These are phyloP conservation scores for Stictonetta naevosa DNA, from an alignment of 2,113 vertebrate species.

Conservation along the genomic window DNA sequence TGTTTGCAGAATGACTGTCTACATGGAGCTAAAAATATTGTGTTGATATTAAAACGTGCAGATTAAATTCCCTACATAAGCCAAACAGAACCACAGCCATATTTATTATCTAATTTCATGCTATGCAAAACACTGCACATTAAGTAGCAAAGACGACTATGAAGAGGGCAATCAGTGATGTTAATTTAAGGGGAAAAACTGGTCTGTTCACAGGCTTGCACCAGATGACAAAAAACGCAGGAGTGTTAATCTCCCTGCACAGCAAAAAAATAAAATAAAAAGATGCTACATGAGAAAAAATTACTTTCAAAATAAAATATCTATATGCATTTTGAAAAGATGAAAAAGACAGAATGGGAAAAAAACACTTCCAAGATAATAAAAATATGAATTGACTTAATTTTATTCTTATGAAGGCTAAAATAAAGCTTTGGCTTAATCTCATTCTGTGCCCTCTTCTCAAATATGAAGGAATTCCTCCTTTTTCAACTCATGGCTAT, in stretches of 20 bases:
- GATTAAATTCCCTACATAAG: neutral
- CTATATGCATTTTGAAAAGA: neutral
- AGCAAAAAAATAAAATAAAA: neutral
- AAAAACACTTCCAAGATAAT: neutral
- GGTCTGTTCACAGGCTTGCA: neutral
- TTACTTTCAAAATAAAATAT: neutral
- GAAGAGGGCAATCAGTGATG: neutral
- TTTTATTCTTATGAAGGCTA: neutral
- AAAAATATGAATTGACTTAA: neutral
- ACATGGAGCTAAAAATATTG: neutral
- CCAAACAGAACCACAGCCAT: neutral
- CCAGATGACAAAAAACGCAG: neutral
- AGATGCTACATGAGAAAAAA: rapidly evolving
- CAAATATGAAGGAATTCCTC: neutral
- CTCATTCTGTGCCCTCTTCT: neutral
- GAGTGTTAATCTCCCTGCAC: neutral
- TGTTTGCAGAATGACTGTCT: neutral
- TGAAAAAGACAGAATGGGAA: neutral
- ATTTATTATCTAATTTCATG: neutral
- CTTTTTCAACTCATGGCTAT: neutral
- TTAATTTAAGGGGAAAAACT: neutral
- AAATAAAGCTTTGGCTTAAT: neutral
- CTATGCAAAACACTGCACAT: neutral
- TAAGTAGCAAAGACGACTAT: neutral
- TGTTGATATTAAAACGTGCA: neutral